Base-by-base conservation (phyloP, 2,888 invertebrate genomes). In the Brachyptera risi region DNA sequence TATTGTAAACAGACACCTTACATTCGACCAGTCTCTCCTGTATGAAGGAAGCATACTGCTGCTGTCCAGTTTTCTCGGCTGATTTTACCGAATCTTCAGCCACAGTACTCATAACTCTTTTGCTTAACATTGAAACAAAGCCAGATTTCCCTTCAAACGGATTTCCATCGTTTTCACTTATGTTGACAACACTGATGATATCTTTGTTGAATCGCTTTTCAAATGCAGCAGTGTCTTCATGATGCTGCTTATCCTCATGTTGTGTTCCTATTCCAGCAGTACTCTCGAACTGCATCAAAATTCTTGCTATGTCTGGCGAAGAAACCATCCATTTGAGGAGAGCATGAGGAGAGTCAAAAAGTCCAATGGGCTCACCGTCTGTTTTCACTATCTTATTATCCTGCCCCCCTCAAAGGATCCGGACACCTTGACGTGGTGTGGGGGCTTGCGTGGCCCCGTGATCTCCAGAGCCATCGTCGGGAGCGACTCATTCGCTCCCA, bases 1-100 rank as follows among this genome's bases (percentile, higher is more conserved):
- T 61, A 40, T 60, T 19, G 27, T 37, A 19, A 1, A 60, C 40
- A 62, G 58, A 40, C 13, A 40, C 37, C 40, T 37, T 21, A 5
- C 59, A 21, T 15, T 27, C 19, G 11, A 31, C 27, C 54, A 54
- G 31, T 60, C 56, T 37, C 19, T 60, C 59, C 59, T 59, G 60
- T 2, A 38, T 27, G 59, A 24, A 37, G 15, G 7, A 38, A 23
- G 17, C 44, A 31, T 60, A 60, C 60, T 51, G 44, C 37, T 50
- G 47, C 17, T 40, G 13, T 7, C 17, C 17, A 17, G 19, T 47
- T 38, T 4, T 57, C n/a, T 54, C 54, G 23, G 54, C 23, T 50
- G 50, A 13, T 21, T 5, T 13, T 4, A 27, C 31, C 7, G 40
- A 40, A 7, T 40, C n/a, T 15, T 40, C 17, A 40, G 40, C n/a